Evolutionary conservation across 1,140 invertebrate species (phyloP).

Genomic region (Aphaenogaster rudis): DNA sequence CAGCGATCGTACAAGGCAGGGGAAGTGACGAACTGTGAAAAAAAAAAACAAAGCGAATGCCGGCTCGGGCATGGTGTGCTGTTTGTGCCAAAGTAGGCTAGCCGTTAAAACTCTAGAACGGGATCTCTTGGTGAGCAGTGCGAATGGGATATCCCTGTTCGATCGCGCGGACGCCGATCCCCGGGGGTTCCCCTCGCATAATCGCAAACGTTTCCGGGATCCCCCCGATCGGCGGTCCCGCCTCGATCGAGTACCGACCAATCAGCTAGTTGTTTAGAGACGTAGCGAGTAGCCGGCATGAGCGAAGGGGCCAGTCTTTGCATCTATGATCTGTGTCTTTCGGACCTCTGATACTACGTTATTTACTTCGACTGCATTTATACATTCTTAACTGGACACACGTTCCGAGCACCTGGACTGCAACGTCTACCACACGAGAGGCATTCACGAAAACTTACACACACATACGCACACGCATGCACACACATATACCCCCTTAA

Average conservation of each 20-base stretch:
- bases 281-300: conserved; percentile 84
- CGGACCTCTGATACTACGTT: conserved; percentile 81
- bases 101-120: conserved; percentile 69
- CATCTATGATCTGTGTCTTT: conserved; percentile 85
- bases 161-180: conserved; percentile 47
- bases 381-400: conserved; percentile 58
- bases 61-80: conserved; percentile 80
- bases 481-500: not conserved
- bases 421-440: conserved; percentile 33
- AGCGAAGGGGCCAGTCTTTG: conserved; percentile 87
- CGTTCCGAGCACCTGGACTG: conserved; percentile 30
- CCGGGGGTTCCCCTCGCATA: not conserved
- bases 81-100: conserved; percentile 86
- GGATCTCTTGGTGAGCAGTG: conserved; percentile 51
- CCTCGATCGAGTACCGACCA: conserved; percentile 64
- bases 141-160: conserved; percentile 47
- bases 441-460: conserved; percentile 44
- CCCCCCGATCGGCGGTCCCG: not conserved
- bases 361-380: conserved; percentile 73
- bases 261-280: conserved; percentile 68
- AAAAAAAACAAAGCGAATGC: conserved; percentile 83
- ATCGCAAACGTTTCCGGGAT: not conserved
- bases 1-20: conserved; percentile 23
- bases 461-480: not conserved
- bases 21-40: conserved; percentile 38